phyloP scores from a whole-genome alignment of 2,113 vertebrate genomes.

The Amphilophus citrinellus region DNA sequence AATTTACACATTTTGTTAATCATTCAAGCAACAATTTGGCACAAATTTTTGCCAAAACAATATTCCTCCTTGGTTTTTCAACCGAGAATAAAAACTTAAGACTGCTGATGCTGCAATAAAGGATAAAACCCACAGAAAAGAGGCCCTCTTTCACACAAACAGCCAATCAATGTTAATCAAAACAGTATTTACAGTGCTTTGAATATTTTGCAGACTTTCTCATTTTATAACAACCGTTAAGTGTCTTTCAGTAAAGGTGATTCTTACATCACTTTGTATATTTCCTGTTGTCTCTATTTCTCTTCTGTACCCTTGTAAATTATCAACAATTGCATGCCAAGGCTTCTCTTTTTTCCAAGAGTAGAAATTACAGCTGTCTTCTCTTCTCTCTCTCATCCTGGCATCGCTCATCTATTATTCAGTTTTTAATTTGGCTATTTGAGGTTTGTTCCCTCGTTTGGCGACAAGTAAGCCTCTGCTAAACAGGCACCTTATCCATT shows the following conservation, averaged over 20 bases:
- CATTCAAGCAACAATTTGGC: constrained; percentile 65
- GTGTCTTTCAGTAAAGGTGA: constrained; percentile 69
- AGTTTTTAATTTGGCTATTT: constrained; percentile 86
- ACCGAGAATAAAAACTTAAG: constrained; percentile 62
- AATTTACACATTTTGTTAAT: constrained; percentile 49
- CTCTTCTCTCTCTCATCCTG: constrained; percentile 75
- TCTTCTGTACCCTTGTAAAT: constrained; percentile 72
- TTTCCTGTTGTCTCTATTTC: constrained; percentile 60
- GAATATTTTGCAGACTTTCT: constrained; percentile 68
- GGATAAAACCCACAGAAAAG: constrained; percentile 38
- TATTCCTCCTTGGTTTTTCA: constrained; percentile 53
- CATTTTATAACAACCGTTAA: constrained; percentile 62
- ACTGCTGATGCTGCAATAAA: constrained; percentile 41
- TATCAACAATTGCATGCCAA: constrained; percentile 75
- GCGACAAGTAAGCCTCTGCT: constrained; percentile 78
- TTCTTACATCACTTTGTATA: constrained; percentile 60
- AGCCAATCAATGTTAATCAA: constrained; percentile 62
- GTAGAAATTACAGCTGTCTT: constrained; percentile 82
- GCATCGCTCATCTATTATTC: constrained; percentile 86
- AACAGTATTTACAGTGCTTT: constrained; percentile 69
- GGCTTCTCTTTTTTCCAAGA: constrained; percentile 54
- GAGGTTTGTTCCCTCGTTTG: constrained; percentile 82
- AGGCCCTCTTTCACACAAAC: constrained; percentile 31
- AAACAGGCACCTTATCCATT: constrained; percentile 82
- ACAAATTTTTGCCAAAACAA: constrained; percentile 65